These are phyloP conservation scores for Haemorhous mexicanus DNA, from an alignment of 2,113 vertebrate genomes.

Conservation along the genomic window DNA sequence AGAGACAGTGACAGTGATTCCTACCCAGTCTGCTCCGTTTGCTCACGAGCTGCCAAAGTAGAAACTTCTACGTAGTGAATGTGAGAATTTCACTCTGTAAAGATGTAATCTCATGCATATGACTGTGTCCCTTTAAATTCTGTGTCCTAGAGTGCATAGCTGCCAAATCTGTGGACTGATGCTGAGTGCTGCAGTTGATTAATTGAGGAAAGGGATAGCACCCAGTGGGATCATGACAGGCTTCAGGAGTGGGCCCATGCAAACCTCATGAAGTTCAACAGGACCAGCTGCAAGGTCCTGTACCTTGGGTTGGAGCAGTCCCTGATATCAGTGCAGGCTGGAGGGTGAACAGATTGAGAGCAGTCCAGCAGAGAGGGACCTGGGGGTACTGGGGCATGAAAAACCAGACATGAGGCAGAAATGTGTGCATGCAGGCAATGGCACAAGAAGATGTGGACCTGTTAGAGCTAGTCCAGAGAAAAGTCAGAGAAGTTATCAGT, in stretches of 20 bases:
- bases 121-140: constrained; percentile 55
- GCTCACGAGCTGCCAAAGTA: background rate
- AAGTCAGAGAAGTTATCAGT: background rate
- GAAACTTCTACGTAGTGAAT: background rate
- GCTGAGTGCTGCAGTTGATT: background rate
- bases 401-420: background rate
- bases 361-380: background rate
- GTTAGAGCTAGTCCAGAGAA: background rate
- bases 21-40: background rate
- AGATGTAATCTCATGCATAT: background rate
- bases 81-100: background rate
- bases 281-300: background rate
- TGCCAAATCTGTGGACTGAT: background rate
- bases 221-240: background rate
- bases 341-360: background rate
- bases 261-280: background rate
- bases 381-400: background rate
- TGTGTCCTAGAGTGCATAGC: background rate
- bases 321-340: accelerated
- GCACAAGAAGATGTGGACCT: background rate
- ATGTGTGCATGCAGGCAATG: background rate
- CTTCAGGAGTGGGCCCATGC: background rate
- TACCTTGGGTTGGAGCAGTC: background rate
- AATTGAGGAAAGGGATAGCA: background rate
- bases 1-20: background rate